Evolutionary conservation across 2,888 invertebrate genomes (phyloP).

Genomic region (Hirtodrosophila alboralis): DNA sequence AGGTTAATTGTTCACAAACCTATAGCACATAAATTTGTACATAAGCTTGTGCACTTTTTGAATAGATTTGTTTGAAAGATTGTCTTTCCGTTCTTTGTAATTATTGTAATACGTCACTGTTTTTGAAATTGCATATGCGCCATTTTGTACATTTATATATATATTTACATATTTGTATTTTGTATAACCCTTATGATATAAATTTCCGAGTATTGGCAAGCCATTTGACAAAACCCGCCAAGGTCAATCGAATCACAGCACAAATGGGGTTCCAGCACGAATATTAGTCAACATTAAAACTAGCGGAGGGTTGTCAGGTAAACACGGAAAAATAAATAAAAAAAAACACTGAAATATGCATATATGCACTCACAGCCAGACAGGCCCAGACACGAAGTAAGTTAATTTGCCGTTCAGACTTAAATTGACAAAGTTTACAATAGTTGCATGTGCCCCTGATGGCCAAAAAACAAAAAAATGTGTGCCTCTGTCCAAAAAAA

Average conservation of each 20-base stretch:
- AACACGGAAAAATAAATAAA: constrained; percentile 15
- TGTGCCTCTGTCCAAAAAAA: constrained; percentile 26
- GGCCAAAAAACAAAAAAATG: constrained; percentile 36
- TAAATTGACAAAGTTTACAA: constrained; percentile 76
- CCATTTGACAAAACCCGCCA: constrained; percentile 66
- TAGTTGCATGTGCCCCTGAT: constrained; percentile 56
- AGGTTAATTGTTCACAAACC: too few species aligned
- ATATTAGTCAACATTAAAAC: constrained; percentile 45
- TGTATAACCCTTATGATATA: constrained; percentile 31
- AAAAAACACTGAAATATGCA: constrained; percentile 18
- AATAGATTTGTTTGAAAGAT: too few species aligned
- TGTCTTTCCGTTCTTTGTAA: background rate
- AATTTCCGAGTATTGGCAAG: constrained; percentile 50
- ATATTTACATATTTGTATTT: too few species aligned
- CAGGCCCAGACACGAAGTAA: constrained; percentile 61
- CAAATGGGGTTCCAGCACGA: constrained; percentile 74
- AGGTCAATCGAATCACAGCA: constrained; percentile 76
- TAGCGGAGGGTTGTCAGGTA: constrained; percentile 28
- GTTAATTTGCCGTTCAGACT: constrained; percentile 74
- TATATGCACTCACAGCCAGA: constrained; percentile 23
- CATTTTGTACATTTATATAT: constrained; percentile 21
- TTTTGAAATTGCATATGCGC: constrained; percentile 20
- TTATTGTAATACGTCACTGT: constrained; percentile 6
- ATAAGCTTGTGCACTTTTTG: too few species aligned
- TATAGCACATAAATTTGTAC: too few species aligned